phyloP scores from a whole-genome alignment of 2,888 invertebrate species.

The Ephialtes manifestator region DNA sequence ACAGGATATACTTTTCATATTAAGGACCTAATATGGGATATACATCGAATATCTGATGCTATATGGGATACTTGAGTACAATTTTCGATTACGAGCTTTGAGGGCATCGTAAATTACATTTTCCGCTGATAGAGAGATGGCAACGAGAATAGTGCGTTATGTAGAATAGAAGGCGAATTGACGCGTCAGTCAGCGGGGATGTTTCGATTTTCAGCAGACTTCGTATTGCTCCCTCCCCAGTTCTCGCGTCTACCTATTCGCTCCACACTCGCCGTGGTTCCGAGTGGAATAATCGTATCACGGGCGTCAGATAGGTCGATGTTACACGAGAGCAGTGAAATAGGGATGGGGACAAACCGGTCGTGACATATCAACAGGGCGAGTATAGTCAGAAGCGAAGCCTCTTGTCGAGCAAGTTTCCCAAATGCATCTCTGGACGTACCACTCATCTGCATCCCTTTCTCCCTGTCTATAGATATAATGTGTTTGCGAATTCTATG shows the following conservation, averaged over 20 bases:
- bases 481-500: background rate
- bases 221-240: background rate
- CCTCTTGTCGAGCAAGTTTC: constrained; percentile 22
- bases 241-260: background rate
- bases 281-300: constrained; percentile 41
- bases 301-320: constrained; percentile 32
- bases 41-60: no score
- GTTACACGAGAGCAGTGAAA: constrained; percentile 21
- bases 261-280: constrained; percentile 3
- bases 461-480: background rate
- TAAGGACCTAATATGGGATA: no score
- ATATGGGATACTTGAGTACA: background rate
- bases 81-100: background rate
- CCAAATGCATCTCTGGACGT: background rate
- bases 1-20: no score
- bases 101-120: constrained; percentile 3
- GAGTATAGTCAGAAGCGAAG: background rate
- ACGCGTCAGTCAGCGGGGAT: constrained; percentile 24
- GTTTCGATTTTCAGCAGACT: constrained; percentile 33
- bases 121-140: background rate
- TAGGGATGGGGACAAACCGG: constrained; percentile 2
- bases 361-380: constrained; percentile 17
- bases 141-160: background rate
- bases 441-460: constrained; percentile 12
- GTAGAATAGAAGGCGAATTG: constrained; percentile 19